Percentiles rank a stretch among this genome's conserved stretches.
phyloP scores from a whole-genome alignment of 2,888 invertebrate genomes.

The Cyclophora albipunctata region DNA sequence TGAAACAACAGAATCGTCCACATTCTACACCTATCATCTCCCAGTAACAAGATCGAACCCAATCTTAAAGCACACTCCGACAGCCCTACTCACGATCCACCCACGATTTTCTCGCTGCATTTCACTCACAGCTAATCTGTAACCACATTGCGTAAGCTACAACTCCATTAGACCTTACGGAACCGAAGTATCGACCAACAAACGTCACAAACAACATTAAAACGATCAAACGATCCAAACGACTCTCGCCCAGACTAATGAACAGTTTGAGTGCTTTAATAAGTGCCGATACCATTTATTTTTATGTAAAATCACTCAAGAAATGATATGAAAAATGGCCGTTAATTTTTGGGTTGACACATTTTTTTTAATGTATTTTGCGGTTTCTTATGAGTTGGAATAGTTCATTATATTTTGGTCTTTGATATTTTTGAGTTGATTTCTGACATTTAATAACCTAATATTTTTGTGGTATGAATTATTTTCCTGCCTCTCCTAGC shows the following conservation, averaged over 20 bases:
- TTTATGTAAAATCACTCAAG: slow-evolving; percentile 56
- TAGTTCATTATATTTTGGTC: too few relatives aligned
- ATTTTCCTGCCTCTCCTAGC: too few relatives aligned
- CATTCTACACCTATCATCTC: too few relatives aligned
- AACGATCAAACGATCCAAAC: slow-evolving; percentile 47
- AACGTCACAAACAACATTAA: slow-evolving; percentile 49
- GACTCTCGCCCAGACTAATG: slow-evolving; percentile 58
- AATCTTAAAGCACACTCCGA: neutral
- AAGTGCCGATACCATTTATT: slow-evolving; percentile 69
- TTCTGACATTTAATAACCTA: too few relatives aligned
- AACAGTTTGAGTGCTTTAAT: slow-evolving; percentile 70
- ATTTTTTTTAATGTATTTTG: slow-evolving; percentile 6
- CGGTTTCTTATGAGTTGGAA: too few relatives aligned
- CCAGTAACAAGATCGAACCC: too few relatives aligned
- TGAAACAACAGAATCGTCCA: too few relatives aligned
- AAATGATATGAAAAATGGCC: slow-evolving; percentile 40
- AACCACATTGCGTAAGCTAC: slow-evolving; percentile 53
- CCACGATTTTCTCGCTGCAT: slow-evolving; percentile 50
- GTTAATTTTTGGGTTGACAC: slow-evolving; percentile 17
- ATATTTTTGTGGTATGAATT: too few relatives aligned
- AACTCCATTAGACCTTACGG: slow-evolving; percentile 60
- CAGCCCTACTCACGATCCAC: slow-evolving; percentile 9
- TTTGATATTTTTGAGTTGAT: too few relatives aligned
- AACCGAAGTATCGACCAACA: slow-evolving; percentile 15
- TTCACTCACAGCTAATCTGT: slow-evolving; percentile 14